phyloP scores from a whole-genome alignment of 2,113 vertebrate species.

The Corythornis cristatus region DNA sequence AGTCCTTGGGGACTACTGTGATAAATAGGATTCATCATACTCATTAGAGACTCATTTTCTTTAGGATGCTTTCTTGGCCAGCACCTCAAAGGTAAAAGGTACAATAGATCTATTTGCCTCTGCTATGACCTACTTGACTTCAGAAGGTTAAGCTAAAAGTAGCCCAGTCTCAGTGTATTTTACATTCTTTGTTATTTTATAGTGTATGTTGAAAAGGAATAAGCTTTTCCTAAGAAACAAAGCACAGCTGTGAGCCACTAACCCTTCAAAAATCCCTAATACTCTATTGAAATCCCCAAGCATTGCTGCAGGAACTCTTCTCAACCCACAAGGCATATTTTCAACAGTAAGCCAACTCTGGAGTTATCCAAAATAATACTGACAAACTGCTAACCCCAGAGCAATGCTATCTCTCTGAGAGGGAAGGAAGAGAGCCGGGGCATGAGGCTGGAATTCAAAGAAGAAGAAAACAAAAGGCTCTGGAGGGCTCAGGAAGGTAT shows the following conservation, averaged over 20 bases:
- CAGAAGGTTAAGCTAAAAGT: constrained; percentile 64
- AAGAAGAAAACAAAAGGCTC: constrained; percentile 52
- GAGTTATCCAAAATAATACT: constrained; percentile 38
- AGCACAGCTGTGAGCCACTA: constrained; percentile 58
- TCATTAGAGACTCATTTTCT: constrained; percentile 60
- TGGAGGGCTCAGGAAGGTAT: constrained; percentile 37
- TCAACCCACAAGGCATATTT: constrained; percentile 56
- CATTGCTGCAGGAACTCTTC: constrained; percentile 57
- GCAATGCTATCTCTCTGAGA: neutral
- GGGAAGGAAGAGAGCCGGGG: neutral
- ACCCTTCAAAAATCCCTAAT: constrained; percentile 62
- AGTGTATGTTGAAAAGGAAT: constrained; percentile 49
- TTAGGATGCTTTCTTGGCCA: constrained; percentile 54
- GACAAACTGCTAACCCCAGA: constrained; percentile 54
- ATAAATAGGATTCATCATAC: constrained; percentile 59
- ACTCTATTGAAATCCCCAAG: constrained; percentile 41
- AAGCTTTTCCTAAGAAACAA: constrained; percentile 65
- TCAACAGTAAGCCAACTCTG: neutral
- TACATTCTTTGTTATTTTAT: constrained; percentile 64
- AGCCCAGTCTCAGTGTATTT: constrained; percentile 47
- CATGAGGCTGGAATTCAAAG: constrained; percentile 27
- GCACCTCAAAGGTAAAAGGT: constrained; percentile 58
- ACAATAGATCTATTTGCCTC: constrained; percentile 54
- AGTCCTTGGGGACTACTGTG: constrained; percentile 44
- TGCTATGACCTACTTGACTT: constrained; percentile 59